phyloP scores from a whole-genome alignment of 2,888 invertebrate genomes.

The Trisateles emortualis region DNA sequence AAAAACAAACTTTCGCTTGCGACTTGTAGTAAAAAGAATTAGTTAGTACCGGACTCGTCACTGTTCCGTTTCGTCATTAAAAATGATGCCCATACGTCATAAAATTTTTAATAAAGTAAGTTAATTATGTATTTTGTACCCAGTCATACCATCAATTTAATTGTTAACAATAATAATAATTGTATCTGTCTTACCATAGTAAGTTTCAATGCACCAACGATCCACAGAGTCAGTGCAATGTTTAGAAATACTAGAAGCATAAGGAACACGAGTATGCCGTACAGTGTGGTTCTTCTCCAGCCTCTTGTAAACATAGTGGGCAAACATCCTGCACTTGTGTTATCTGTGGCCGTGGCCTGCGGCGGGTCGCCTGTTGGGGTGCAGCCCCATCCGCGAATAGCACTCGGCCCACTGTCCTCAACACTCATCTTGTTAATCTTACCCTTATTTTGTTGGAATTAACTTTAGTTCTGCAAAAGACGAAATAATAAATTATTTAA shows the following conservation, averaged over 20 bases:
- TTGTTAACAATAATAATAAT: too few species aligned
- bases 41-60: too few species aligned
- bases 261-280: conserved; percentile 93
- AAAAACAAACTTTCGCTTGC: too few species aligned
- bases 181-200: conserved; percentile 91
- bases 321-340: conserved; percentile 56
- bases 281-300: conserved; percentile 97
- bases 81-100: too few species aligned
- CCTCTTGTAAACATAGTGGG: conserved; percentile 83
- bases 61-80: too few species aligned
- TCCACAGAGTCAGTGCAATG: conserved; percentile 98
- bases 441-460: conserved; percentile 8
- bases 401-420: conserved; percentile 60
- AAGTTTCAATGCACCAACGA: conserved; percentile 97
- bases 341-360: conserved; percentile 53
- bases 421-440: conserved; percentile 56
- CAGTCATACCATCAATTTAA: too few species aligned
- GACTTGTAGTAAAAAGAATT: too few species aligned
- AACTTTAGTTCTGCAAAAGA: conserved; percentile 60
- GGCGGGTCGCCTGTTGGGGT: conserved; percentile 77
- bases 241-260: conserved; percentile 96
- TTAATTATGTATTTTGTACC: too few species aligned
- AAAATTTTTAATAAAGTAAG: too few species aligned
- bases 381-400: conserved; percentile 77
- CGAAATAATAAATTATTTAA: conserved; percentile 51